Conservation (phyloP, 2,113 vertebrate genomes). For the Dasypus novemcinctus region DNA sequence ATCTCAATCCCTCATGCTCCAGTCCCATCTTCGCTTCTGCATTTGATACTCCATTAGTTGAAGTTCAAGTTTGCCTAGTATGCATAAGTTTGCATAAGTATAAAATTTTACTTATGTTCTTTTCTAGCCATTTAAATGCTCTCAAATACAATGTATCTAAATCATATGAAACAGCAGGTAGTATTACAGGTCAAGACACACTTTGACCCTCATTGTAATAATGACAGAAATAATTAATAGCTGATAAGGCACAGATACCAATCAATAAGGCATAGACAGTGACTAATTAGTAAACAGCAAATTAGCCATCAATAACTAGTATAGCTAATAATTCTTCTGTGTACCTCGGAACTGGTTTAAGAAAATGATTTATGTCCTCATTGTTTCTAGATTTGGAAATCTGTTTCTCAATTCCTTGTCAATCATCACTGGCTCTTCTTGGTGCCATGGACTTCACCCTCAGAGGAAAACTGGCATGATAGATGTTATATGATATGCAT, state of each 20-base stretch:
- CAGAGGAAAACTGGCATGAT: not conserved
- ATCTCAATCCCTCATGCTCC: not conserved
- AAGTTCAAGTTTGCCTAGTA: constrained; percentile 37
- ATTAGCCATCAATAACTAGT: not conserved
- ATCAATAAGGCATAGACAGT: not conserved
- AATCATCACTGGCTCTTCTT: not conserved
- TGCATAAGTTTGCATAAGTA: no score
- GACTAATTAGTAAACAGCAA: not conserved
- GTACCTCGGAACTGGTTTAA: not conserved
- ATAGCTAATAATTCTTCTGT: not conserved
- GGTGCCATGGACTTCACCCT: not conserved
- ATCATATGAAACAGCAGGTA: not conserved
- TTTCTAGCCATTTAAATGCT: not conserved
- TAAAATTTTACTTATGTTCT: not conserved
- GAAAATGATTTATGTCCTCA: not conserved
- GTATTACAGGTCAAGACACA: not conserved
- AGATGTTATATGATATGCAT: not conserved
- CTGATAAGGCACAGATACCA: not conserved
- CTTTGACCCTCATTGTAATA: not conserved
- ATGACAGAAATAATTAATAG: not conserved
- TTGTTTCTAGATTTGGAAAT: not conserved
- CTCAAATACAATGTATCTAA: not conserved
- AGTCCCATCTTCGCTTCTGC: not conserved
- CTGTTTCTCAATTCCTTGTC: not conserved
- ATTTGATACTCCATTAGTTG: not conserved